Base-by-base conservation (phyloP, 2,113 vertebrate species). In the Epinephelus fuscoguttatus region DNA sequence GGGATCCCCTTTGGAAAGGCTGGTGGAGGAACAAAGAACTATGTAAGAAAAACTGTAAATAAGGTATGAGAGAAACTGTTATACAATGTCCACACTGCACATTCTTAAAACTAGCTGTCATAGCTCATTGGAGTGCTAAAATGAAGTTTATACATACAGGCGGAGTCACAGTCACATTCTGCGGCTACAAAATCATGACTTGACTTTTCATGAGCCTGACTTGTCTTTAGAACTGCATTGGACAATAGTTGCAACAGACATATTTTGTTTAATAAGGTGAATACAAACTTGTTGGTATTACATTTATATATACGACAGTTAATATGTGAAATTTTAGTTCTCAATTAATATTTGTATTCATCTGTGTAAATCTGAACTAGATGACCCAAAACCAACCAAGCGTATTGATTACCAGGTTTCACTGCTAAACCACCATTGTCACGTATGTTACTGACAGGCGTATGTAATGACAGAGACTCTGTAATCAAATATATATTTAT, bases 1-100 rank as follows among this genome's bases (percentile, higher is more conserved):
- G 25, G 97, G 95, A 42, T 99, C 97, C 80, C 98, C 98, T 80
- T 95, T 97, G 70, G 96, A 90, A 85, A 99, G 93, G 75, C 98
- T 99, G 85, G 19, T n/a, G 18, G 55, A 69, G 17, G 19, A 67
- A 59, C 3, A 73, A 66, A 30, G 2, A 30, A 53, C 17, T 27
- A 45, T 0, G 0, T 73, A 2, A 59, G 30, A 37, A 64, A 53
- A 79, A 57, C 1, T 14, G 7, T 33, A 53, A 33, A 19, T 17
- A 25, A 68, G 1, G 15, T 21, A 59, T 55, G 3, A 11, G 21
- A 75, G 17, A 80, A 33, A 45, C 50, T 33, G 23, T 56, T 37
- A 37, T 56, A 4, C 3, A 9, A 33, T 9, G 6, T 55, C 27
- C 33, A 42, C 4, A 11, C 40, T 40, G 37, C 53, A 1, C 57